Conservation (phyloP, 64 coral and sea anemone species). For the Pachyseris speciosa region DNA sequence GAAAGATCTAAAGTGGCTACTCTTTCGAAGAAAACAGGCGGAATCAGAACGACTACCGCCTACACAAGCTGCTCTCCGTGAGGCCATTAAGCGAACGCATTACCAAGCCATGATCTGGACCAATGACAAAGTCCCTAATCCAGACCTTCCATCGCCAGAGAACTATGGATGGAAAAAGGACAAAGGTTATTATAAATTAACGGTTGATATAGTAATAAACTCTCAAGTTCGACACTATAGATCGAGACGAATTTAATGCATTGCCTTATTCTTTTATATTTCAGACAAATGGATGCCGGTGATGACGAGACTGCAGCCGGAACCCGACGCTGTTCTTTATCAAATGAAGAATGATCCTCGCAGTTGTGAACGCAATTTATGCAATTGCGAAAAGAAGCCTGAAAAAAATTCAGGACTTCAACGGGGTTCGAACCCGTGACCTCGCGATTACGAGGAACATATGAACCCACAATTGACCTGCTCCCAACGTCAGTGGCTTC, state of each 20-base stretch:
- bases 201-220: too few relatives aligned
- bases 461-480: too few relatives aligned
- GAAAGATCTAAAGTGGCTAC: not conserved
- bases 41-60: constrained; percentile 1
- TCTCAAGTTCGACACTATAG: not conserved
- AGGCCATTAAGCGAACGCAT: constrained; percentile 11
- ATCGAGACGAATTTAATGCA: not conserved
- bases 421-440: too few relatives aligned
- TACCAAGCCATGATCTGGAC: constrained; percentile 33
- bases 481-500: too few relatives aligned
- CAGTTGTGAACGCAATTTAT: too few relatives aligned
- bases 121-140: constrained; percentile 25
- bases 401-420: too few relatives aligned
- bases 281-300: constrained; percentile 2
- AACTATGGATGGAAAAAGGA: constrained; percentile 19
- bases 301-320: constrained; percentile 16
- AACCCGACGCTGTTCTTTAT: constrained; percentile 67
- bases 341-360: too few relatives aligned
- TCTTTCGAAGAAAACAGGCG: constrained; percentile 4
- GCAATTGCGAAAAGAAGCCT: too few relatives aligned
- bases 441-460: too few relatives aligned
- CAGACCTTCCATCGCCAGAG: constrained; percentile 12
- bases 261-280: constrained; percentile 11
- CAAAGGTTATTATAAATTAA: too few relatives aligned
- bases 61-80: constrained; percentile 20